Conservation (phyloP, 2,797 vertebrate genomes). For the Chrysocyon brachyurus region DNA sequence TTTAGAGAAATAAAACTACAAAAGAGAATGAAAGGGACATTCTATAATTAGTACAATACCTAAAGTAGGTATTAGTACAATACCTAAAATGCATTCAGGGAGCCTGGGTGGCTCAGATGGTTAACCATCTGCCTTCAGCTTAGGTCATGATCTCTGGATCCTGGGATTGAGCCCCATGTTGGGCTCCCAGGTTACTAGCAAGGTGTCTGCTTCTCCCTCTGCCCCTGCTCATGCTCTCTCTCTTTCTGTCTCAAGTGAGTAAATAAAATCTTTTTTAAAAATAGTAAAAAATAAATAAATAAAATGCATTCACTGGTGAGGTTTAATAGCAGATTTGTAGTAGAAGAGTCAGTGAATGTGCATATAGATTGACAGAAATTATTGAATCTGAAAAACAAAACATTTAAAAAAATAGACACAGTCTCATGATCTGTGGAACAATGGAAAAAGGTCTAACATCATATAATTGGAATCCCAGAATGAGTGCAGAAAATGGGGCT, state of each 20-base stretch:
- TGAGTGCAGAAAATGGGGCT: background rate
- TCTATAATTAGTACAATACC: background rate
- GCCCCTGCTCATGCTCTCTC: too few species aligned
- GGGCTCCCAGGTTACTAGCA: too few species aligned
- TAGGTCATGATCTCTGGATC: too few species aligned
- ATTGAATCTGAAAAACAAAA: background rate
- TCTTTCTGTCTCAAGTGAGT: too few species aligned
- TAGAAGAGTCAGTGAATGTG: background rate
- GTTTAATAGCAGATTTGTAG: background rate
- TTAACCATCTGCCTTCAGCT: too few species aligned
- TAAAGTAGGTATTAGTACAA: background rate
- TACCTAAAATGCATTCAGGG: too few species aligned
- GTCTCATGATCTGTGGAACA: background rate
- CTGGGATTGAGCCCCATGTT: too few species aligned
- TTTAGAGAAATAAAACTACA: background rate
- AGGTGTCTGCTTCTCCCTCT: too few species aligned
- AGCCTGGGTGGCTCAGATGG: too few species aligned
- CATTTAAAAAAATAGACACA: background rate
- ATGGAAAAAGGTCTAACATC: background rate
- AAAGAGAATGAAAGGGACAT: background rate
- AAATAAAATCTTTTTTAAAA: too few species aligned
- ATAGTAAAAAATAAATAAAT: too few species aligned
- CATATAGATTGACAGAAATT: background rate
- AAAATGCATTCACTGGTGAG: background rate
- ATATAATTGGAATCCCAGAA: background rate